These are phyloP conservation scores for Sprattus sprattus DNA, from an alignment of 2,113 vertebrate species.

Conservation along the genomic window DNA sequence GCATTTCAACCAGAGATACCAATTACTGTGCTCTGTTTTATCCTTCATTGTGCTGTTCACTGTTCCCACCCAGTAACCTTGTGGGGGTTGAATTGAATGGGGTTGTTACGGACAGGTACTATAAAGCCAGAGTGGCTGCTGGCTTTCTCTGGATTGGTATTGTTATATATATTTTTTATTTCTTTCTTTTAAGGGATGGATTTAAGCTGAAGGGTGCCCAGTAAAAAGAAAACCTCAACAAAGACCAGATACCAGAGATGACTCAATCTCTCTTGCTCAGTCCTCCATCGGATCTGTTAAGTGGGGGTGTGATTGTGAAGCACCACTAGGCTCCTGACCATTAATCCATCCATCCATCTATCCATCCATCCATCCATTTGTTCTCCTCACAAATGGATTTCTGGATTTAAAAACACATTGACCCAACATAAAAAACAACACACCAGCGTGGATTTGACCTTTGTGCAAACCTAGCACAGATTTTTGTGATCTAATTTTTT, in stretches of 20 bases:
- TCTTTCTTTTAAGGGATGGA: not conserved
- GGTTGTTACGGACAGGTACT: not conserved
- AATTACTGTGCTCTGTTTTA: not conserved
- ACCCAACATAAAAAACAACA: too few species aligned
- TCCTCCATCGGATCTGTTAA: not conserved
- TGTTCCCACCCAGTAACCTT: not conserved
- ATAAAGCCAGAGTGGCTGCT: conserved; percentile 2
- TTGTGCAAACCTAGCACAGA: too few species aligned
- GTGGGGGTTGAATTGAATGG: not conserved
- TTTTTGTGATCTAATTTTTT: too few species aligned
- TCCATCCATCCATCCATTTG: not conserved
- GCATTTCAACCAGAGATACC: not conserved
- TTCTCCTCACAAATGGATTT: not conserved
- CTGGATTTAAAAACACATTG: not conserved
- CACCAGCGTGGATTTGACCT: too few species aligned
- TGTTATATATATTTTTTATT: not conserved
- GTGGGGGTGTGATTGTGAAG: not conserved
- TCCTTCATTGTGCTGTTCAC: not conserved
- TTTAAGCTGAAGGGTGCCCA: not conserved
- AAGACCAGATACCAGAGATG: not conserved
- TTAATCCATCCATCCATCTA: not conserved
- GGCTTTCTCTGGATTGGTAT: not conserved
- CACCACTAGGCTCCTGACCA: not conserved
- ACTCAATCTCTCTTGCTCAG: not conserved
- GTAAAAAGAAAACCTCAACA: not conserved